These are phyloP conservation scores for Scytalopus superciliaris DNA, from an alignment of 2,113 vertebrate genomes.

Conservation along the genomic window DNA sequence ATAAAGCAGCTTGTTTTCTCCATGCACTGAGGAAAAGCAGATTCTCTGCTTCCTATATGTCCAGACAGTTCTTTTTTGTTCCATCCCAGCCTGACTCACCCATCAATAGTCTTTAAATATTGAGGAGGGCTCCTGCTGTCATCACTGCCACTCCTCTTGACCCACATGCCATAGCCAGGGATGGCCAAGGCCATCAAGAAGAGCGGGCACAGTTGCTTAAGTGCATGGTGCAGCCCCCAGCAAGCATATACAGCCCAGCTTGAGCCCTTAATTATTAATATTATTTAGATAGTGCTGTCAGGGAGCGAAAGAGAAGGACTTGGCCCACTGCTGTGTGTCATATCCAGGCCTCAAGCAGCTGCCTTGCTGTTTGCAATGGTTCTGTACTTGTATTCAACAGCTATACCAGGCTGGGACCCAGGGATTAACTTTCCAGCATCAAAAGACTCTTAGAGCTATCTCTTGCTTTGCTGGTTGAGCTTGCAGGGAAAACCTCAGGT, in stretches of 20 bases:
- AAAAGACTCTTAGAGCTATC: neutral
- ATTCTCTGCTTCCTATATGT: neutral
- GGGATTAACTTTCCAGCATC: neutral
- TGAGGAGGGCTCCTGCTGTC: neutral
- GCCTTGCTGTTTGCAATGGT: rapidly evolving
- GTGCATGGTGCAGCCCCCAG: neutral
- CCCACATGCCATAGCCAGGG: rapidly evolving
- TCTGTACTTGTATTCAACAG: neutral
- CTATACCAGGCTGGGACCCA: rapidly evolving
- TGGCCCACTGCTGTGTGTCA: rapidly evolving
- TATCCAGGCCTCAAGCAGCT: rapidly evolving
- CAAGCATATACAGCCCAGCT: neutral
- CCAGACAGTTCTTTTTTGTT: neutral
- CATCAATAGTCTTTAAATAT: slow-evolving; percentile 40
- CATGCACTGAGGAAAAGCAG: rapidly evolving
- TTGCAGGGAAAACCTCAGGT: neutral
- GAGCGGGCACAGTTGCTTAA: neutral
- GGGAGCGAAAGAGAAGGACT: neutral
- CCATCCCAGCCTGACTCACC: neutral
- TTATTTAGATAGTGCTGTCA: neutral
- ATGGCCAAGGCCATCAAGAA: neutral
- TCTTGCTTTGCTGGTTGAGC: neutral
- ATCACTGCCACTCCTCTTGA: neutral
- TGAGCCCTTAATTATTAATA: slow-evolving; percentile 39
- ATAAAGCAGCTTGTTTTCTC: neutral